Base-by-base conservation (phyloP, 2,113 vertebrate species). In the Mesoclemmys tuberculata region DNA sequence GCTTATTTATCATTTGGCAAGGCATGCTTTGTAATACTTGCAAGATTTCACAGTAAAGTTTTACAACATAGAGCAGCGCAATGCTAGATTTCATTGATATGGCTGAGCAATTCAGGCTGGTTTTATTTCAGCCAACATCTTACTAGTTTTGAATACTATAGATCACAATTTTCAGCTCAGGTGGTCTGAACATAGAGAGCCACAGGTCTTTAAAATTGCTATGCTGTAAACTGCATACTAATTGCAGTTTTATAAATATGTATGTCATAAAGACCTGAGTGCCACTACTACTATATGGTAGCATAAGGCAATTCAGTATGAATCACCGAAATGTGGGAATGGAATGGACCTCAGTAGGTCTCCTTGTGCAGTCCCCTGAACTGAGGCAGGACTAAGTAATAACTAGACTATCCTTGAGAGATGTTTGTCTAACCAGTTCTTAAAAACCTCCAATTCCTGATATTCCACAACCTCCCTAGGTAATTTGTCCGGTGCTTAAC, bases 121-220 rank as follows among this genome's bases (percentile, higher is more conserved):
- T 22, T 64, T 78, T 80, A 26, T 83, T 93, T 88, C 85, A 80
- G 51, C 11, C 29, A 41, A 56, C 2, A 29, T 75, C 74, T 85
- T 29, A n/a, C 78, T 85, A 19, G 38, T 84, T 92, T 83, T 94
- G 92, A 22, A 44, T 61, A 75, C 56, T 75, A 26, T 31, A 91
- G 75, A 80, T 9, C 21, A 94, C 26, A 55, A 74, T 92, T 95
- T 96, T 58, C 84, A 68, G 74, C 86, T 95, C 55, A 71, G 54
- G 64, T 81, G n/a, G 4, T 80, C 56, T 61, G 82, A 89, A 54
- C 86, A 48, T 52, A 92, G 14, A 82, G 26, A 87, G 71, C 81
- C 96, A 46, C 4, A 0, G 44, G 84, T 55, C 49, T 31, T 92
- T 85, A 90, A 93, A 92, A 54, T 31, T 27, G 27, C 44, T 11